Evolutionary conservation across 2,888 invertebrate genomes (phyloP).

Genomic region (Rhabditoides inermis): DNA sequence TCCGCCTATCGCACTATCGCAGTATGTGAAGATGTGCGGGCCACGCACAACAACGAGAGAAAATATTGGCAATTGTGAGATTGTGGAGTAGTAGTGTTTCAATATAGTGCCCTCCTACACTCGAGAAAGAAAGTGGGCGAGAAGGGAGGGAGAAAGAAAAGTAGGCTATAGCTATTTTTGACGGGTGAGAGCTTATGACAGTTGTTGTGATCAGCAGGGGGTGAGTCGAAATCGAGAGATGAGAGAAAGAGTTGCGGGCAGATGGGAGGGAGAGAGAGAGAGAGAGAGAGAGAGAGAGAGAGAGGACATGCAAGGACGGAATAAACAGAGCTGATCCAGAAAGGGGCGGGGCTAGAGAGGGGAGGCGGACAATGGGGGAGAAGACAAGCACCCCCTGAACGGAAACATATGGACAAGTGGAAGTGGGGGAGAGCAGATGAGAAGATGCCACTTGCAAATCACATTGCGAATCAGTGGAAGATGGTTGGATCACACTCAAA

Average conservation of each 20-base stretch:
- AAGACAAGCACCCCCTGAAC: too few species aligned
- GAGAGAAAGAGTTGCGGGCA: not conserved
- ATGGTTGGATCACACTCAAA: too few species aligned
- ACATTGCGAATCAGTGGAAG: too few species aligned
- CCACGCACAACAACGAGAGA: too few species aligned
- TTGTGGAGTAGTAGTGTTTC: too few species aligned
- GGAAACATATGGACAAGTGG: too few species aligned
- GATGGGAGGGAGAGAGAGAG: conserved; percentile 1
- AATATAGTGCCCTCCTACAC: too few species aligned
- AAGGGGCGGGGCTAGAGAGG: not conserved
- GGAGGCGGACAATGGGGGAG: not conserved
- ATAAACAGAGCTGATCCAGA: conserved; percentile 1
- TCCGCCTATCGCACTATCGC: not conserved
- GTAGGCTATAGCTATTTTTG: too few species aligned
- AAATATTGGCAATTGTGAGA: too few species aligned
- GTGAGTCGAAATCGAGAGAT: not conserved
- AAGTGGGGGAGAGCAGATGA: conserved; percentile 1
- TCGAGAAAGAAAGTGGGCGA: not conserved
- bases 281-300: conserved; percentile 1
- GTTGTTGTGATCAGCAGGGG: too few species aligned
- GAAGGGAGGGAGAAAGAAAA: not conserved
- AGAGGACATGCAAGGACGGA: not conserved
- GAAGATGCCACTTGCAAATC: conserved; percentile 1
- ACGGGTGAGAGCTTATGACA: too few species aligned
- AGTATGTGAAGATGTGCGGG: too few species aligned